Percentiles rank a stretch among this genome's conserved stretches.
Conservation (phyloP, 2,888 invertebrate species). For the Spicauda simplicius region DNA sequence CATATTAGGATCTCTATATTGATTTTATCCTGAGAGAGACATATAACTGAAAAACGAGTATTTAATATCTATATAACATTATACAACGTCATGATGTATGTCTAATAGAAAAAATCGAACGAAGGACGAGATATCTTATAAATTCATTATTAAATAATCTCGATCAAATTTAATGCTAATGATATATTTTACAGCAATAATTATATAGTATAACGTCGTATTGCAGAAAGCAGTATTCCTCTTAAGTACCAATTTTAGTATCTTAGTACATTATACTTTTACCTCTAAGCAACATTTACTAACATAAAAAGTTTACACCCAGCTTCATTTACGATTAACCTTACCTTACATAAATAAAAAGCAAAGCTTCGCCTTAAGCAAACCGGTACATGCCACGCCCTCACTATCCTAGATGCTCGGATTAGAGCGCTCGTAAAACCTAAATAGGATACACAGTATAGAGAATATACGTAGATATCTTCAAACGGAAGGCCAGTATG, state of each 20-base stretch:
- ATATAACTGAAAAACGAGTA: too few relatives aligned
- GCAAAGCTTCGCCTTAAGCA: conserved; percentile 10
- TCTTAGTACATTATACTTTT: neutral
- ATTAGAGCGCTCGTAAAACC: conserved; percentile 28
- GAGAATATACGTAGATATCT: conserved; percentile 33
- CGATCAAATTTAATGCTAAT: too few relatives aligned
- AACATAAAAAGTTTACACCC: conserved; percentile 6
- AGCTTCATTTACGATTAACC: conserved; percentile 9
- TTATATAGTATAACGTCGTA: too few relatives aligned
- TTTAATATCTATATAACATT: too few relatives aligned
- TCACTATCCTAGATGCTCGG: conserved; percentile 18
- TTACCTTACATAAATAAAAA: conserved; percentile 7
- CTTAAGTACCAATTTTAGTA: neutral
- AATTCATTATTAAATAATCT: too few relatives aligned
- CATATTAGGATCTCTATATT: too few relatives aligned
- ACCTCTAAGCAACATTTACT: neutral
- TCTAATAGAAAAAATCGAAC: too few relatives aligned
- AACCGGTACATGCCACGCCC: neutral
- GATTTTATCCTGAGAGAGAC: too few relatives aligned
- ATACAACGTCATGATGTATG: too few relatives aligned
- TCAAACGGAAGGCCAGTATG: conserved; percentile 38
- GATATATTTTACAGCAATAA: too few relatives aligned
- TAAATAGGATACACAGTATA: conserved; percentile 25
- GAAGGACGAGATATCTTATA: too few relatives aligned
- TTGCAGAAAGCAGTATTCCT: neutral